phyloP scores from a whole-genome alignment of 2,113 vertebrate species.

The Peromyscus maniculatus region DNA sequence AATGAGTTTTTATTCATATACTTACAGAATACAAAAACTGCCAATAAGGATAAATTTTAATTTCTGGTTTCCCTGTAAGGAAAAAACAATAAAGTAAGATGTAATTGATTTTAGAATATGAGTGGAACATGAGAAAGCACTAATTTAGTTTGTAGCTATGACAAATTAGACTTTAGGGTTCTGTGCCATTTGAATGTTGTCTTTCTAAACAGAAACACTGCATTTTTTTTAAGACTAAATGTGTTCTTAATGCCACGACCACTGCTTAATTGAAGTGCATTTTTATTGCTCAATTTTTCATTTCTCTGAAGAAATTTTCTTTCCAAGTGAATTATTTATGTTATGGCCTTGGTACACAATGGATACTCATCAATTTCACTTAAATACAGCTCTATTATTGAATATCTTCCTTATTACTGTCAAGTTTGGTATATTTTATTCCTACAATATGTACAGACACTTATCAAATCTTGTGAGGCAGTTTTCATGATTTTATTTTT shows the following conservation, averaged over 20 bases:
- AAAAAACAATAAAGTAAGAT: not conserved
- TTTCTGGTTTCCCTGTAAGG: slow-evolving; percentile 54
- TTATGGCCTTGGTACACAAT: not conserved
- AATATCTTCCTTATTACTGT: slow-evolving; percentile 4
- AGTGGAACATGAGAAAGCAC: not conserved
- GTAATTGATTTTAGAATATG: slow-evolving; percentile 37
- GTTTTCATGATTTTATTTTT: not conserved
- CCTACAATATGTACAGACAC: not conserved
- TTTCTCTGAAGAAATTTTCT: not conserved
- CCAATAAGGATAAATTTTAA: not conserved
- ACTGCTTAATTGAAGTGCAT: not conserved
- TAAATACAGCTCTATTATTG: not conserved
- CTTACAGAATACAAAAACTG: not conserved
- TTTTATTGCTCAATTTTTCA: slow-evolving; percentile 43
- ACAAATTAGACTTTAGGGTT: slow-evolving; percentile 29
- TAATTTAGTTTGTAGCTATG: not conserved
- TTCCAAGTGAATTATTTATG: not conserved
- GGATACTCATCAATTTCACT: not conserved
- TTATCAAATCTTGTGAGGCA: not conserved
- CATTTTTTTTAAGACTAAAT: slow-evolving; percentile 16
- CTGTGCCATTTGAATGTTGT: slow-evolving; percentile 29
- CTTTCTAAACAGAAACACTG: slow-evolving; percentile 46
- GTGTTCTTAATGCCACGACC: not conserved
- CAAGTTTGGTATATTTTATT: not conserved
- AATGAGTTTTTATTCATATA: slow-evolving; percentile 38